Percentiles rank a stretch among this genome's conserved stretches.
Evolutionary conservation across 2,797 vertebrate species (phyloP).

Genomic region (Tiaroga cobitis): DNA sequence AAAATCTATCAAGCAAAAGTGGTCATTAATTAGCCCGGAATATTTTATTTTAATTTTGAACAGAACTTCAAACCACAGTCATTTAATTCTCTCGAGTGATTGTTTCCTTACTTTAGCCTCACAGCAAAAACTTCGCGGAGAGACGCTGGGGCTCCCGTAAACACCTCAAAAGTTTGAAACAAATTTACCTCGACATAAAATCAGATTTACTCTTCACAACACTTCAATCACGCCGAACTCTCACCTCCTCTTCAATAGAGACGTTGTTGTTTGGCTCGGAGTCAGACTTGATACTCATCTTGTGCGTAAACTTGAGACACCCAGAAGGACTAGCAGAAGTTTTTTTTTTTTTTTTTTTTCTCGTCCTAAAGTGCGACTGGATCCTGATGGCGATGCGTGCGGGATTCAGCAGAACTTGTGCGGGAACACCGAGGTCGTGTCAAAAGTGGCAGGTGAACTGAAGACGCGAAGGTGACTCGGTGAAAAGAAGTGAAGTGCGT

Average conservation of each 20-base stretch:
- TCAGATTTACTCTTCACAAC: background rate
- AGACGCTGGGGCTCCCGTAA: background rate
- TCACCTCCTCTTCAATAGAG: constrained; percentile 84
- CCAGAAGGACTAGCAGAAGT: constrained; percentile 57
- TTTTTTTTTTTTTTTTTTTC: constrained; percentile 47
- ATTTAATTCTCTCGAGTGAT: background rate
- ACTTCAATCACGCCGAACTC: background rate
- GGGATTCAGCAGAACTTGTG: constrained; percentile 71
- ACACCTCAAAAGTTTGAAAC: background rate
- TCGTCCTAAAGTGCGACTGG: constrained; percentile 64
- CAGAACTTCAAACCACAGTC: background rate
- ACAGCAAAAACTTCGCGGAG: background rate
- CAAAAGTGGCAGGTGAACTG: constrained; percentile 61
- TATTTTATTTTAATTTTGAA: background rate
- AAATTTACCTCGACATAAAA: background rate
- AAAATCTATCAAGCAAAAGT: background rate
- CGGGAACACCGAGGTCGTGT: constrained; percentile 70
- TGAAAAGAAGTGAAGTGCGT: constrained; percentile 75
- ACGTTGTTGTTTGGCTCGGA: constrained; percentile 81
- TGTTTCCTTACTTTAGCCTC: background rate
- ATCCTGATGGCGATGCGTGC: constrained; percentile 66
- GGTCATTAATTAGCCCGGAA: background rate
- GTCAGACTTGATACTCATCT: constrained; percentile 82
- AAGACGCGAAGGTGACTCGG: constrained; percentile 54
- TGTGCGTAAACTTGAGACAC: constrained; percentile 51